phyloP scores from a whole-genome alignment of 92 coral and sea anemone species.

The Porites cylindrica region DNA sequence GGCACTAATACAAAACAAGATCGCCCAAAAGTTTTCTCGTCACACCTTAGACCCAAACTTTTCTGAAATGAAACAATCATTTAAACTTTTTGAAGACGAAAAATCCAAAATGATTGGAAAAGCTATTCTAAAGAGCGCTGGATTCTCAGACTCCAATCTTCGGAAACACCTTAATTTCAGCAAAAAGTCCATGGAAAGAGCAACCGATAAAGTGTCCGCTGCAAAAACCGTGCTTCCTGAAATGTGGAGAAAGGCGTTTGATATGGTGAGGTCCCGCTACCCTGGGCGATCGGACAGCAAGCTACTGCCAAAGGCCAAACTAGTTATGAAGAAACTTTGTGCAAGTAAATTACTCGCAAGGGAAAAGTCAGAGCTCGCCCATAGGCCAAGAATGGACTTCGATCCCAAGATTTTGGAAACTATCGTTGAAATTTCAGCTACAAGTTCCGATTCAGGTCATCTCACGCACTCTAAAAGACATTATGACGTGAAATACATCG shows the following conservation, averaged over 20 bases:
- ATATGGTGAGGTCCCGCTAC: constrained; percentile 16
- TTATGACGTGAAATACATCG: constrained; percentile 31
- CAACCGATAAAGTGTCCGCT: constrained; percentile 1
- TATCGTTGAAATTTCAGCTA: constrained; percentile 34
- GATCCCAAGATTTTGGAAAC: constrained; percentile 37
- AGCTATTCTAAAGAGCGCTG: constrained; percentile 16
- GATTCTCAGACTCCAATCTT: constrained; percentile 15
- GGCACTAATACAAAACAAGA: neutral
- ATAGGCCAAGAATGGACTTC: constrained; percentile 28
- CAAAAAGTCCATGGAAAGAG: constrained; percentile 11
- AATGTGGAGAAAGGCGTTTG: constrained; percentile 23
- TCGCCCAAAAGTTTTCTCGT: neutral
- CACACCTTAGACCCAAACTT: constrained; percentile 15
- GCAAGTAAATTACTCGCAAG: neutral
- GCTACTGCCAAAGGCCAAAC: constrained; percentile 25
- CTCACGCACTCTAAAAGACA: constrained; percentile 37
- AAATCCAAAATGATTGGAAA: constrained; percentile 17
- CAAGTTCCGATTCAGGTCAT: constrained; percentile 35
- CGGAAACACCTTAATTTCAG: constrained; percentile 20
- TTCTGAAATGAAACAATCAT: constrained; percentile 18
- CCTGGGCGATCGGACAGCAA: neutral
- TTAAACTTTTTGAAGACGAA: constrained; percentile 3
- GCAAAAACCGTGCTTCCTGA: constrained; percentile 21
- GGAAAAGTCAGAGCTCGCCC: constrained; percentile 31
- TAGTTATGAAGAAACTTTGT: constrained; percentile 4